Conservation (phyloP, 23 tunicate species). For the Corella eumyota region DNA sequence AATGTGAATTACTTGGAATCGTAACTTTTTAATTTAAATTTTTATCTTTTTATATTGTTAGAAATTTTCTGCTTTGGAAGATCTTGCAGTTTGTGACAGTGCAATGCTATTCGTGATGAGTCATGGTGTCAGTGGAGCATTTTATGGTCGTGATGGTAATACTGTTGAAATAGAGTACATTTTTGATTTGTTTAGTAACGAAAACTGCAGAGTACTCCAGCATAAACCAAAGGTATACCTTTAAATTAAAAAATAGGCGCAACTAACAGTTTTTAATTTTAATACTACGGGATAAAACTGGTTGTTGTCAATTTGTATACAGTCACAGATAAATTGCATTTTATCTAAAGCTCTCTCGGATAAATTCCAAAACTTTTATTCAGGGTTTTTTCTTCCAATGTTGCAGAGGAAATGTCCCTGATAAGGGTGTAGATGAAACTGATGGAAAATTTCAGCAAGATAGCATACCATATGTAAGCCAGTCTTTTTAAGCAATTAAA, state of each 20-base stretch:
- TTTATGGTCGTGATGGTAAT: slow-evolving; percentile 62
- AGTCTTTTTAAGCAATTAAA: no score
- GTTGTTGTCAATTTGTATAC: no score
- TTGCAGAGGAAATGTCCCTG: slow-evolving; percentile 60
- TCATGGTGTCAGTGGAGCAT: slow-evolving; percentile 61
- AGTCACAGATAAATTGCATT: no score
- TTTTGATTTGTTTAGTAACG: slow-evolving; percentile 48
- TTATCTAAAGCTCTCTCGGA: no score
- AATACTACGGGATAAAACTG: no score
- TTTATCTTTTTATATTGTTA: background rate
- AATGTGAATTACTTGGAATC: background rate
- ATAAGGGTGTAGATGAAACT: slow-evolving; percentile 65
- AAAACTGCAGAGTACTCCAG: slow-evolving; percentile 58
- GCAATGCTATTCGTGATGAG: slow-evolving; percentile 51
- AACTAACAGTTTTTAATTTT: no score
- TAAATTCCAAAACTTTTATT: background rate
- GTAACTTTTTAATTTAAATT: background rate
- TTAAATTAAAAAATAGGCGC: background rate
- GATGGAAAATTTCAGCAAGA: no score
- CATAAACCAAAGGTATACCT: slow-evolving; percentile 84
- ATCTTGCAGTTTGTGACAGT: slow-evolving; percentile 24
- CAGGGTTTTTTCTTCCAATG: slow-evolving; percentile 65
- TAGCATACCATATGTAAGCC: no score
- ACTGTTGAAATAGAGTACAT: slow-evolving; percentile 30
- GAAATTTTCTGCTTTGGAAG: slow-evolving; percentile 58